phyloP scores from a whole-genome alignment of 2,888 invertebrate species.

The Saturnia japonica region DNA sequence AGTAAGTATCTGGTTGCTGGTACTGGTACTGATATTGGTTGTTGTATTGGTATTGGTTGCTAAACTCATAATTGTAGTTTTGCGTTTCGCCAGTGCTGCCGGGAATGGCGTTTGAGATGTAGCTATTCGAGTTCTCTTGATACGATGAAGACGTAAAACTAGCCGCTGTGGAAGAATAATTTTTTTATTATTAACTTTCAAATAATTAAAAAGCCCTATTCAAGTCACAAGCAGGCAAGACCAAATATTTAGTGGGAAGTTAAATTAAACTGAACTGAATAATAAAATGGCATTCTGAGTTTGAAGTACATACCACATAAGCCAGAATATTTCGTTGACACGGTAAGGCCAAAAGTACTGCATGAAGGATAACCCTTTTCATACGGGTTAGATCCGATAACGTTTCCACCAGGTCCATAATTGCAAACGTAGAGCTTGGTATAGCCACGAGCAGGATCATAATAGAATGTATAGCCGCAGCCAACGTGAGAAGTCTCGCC shows the following conservation, averaged over 20 bases:
- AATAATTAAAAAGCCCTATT: not conserved
- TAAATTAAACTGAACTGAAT: not conserved
- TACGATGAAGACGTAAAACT: conserved; percentile 68
- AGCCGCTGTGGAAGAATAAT: conserved; percentile 58
- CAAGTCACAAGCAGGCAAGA: not conserved
- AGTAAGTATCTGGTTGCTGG: conserved; percentile 56
- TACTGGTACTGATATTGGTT: conserved; percentile 66
- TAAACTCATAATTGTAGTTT: conserved; percentile 67
- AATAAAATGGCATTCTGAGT: not conserved
- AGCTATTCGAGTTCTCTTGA: conserved; percentile 72
- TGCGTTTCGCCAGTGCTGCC: conserved; percentile 75
- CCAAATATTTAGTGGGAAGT: not conserved
- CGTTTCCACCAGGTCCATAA: conserved; percentile 92
- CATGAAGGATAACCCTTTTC: conserved; percentile 89
- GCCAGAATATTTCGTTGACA: conserved; percentile 88
- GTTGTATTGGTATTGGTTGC: conserved; percentile 65
- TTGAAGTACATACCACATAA: conserved; percentile 86
- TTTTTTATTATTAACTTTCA: not conserved
- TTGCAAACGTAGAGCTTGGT: conserved; percentile 93
- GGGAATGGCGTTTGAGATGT: conserved; percentile 79
- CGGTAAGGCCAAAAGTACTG: conserved; percentile 85
- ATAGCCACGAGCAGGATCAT: conserved; percentile 86
- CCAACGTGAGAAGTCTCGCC: conserved; percentile 92
- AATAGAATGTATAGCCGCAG: conserved; percentile 93
- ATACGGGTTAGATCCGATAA: conserved; percentile 89